Conservation (phyloP, 2,888 invertebrate genomes). For the Metallyticus violacea region DNA sequence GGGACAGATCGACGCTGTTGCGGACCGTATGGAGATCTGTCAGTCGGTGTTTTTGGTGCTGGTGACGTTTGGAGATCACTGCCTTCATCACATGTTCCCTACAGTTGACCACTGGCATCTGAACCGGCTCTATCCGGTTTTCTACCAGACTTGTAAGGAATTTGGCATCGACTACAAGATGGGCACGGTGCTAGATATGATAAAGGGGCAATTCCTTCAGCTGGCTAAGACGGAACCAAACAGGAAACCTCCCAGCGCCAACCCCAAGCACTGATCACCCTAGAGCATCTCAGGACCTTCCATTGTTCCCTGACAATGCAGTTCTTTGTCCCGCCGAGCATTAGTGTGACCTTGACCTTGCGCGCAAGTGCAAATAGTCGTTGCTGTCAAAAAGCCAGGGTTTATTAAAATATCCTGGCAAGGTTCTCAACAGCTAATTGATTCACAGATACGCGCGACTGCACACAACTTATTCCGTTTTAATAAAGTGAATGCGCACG, state of each 20-base stretch:
- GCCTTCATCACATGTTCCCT: conserved; percentile 77
- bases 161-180: conserved; percentile 53
- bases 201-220: conserved; percentile 66
- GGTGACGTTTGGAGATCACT: conserved; percentile 75
- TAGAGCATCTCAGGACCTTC: too few relatives aligned
- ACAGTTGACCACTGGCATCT: conserved; percentile 74
- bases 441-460: neutral
- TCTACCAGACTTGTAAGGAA: conserved; percentile 63
- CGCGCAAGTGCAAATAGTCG: neutral
- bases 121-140: conserved; percentile 60
- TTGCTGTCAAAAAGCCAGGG: neutral
- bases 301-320: neutral
- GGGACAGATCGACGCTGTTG: conserved; percentile 69
- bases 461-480: neutral
- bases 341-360: neutral
- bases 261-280: neutral
- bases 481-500: neutral
- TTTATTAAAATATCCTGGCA: neutral
- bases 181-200: conserved; percentile 55
- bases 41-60: conserved; percentile 66
- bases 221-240: conserved; percentile 51
- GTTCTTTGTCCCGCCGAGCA: neutral
- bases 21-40: conserved; percentile 66
- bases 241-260: conserved; percentile 21
- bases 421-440: neutral